Evolutionary conservation across 2,888 invertebrate species (phyloP).

Genomic region (Rhingia campestris): DNA sequence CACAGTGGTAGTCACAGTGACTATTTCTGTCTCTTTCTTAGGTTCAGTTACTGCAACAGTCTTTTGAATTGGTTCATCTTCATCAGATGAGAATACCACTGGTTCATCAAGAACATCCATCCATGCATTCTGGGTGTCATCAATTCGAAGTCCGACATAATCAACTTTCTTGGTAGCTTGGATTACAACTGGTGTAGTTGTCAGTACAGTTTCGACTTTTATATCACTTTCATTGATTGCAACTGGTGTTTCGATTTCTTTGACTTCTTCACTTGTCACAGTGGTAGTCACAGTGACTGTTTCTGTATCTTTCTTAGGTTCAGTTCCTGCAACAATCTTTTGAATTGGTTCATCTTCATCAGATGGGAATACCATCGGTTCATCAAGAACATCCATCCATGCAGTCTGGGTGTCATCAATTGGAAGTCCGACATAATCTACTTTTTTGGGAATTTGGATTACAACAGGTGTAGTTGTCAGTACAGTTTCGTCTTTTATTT

Average conservation of each 20-base stretch:
- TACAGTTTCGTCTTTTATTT: neutral
- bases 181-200: slow-evolving; percentile 9
- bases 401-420: no score
- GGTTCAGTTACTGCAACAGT: no score
- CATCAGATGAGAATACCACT: slow-evolving; percentile 65
- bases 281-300: neutral
- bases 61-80: slow-evolving; percentile 23
- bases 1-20: no score
- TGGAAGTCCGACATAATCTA: no score
- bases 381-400: no score
- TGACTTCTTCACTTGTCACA: no score
- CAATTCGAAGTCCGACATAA: slow-evolving; percentile 76
- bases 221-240: neutral
- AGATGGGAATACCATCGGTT: no score
- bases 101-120: slow-evolving; percentile 76
- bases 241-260: slow-evolving; percentile 9
- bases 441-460: no score
- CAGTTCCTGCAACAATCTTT: slow-evolving; percentile 1
- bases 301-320: neutral
- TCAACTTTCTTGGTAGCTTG: slow-evolving; percentile 50
- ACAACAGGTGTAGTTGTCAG: no score
- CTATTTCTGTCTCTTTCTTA: neutral
- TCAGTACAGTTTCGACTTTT: neutral
- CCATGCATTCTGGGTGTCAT: slow-evolving; percentile 77
- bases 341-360: neutral